Percentiles rank a stretch among this genome's conserved stretches.
Evolutionary conservation across 2,113 vertebrate species (phyloP).

Genomic region (Circaetus cinerascens): DNA sequence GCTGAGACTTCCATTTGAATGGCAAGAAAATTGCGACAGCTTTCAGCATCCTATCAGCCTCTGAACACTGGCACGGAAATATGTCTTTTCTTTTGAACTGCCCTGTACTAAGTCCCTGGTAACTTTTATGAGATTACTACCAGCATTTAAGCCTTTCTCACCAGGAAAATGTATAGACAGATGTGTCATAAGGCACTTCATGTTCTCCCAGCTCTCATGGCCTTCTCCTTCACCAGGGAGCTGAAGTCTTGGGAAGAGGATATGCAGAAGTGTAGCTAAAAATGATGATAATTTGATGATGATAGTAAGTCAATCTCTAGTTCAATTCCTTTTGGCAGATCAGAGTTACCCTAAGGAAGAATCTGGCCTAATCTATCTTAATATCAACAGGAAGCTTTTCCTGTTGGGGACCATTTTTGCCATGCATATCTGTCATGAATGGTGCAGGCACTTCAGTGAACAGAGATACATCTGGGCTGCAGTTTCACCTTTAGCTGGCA

Average conservation of each 20-base stretch:
- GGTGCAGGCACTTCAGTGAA: neutral
- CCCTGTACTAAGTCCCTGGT: neutral
- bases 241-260: neutral
- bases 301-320: neutral
- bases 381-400: neutral
- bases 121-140: neutral
- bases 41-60: neutral
- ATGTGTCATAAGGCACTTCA: neutral
- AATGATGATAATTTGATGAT: neutral
- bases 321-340: neutral
- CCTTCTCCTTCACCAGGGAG: neutral
- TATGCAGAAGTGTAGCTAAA: neutral
- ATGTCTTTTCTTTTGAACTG: neutral
- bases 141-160: neutral
- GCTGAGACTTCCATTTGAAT: neutral
- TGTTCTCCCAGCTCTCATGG: neutral
- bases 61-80: neutral
- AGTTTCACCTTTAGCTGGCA: neutral
- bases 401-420: neutral
- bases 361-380: neutral
- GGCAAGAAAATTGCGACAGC: neutral
- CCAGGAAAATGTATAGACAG: neutral
- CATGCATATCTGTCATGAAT: accelerated
- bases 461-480: neutral
- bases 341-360: neutral